Base-by-base conservation (phyloP, 2,797 vertebrate species). In the Lindbergichthys nudifrons region DNA sequence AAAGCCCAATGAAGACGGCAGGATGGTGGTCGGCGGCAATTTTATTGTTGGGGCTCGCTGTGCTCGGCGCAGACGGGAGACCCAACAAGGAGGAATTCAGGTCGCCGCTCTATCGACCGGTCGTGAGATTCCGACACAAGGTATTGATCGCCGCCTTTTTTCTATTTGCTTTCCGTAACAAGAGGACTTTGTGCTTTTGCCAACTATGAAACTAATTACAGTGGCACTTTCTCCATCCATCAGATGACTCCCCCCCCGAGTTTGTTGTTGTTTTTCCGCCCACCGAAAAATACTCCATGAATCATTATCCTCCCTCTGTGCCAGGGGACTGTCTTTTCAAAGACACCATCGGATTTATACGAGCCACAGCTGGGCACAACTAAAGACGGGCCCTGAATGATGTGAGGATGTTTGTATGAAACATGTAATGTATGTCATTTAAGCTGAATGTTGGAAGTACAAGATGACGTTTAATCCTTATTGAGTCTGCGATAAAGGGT, bases 81-180 rank as follows among this genome's bases (percentile, higher is more conserved):
- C 95, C 96, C 82, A 74, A 89, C 85, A 94, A 94, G 84, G 96
- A 96, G 90, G 94, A 79, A 87, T 94, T 95, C 0, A 67, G 88
- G 73, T 89, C 94, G 23, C 93, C 89, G 51, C 89, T 91, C 54
- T 96, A 96, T 91, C 96, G 94, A 75, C 95, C 96, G 8, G 90
- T 96, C 60, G 82, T 96, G 84, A 94, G 96, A 90, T 94, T 99
- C 88, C 94, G 97, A 66, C 97, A 99, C 90, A 98, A 99, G 97
- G 97, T 99, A 98, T 87, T 65, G 90, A 92, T 89, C 65, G 56
- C 80, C 50, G 48, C 89, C 61, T 73, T 65, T 75, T 85, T 88
- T 58, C 75, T n/a, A 82, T 81, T 93, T 87, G 68, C 75, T 68
- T 46, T 82, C 74, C 10, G 19, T 86, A 85, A 88, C 80, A 77